Conservation (phyloP, 2,888 invertebrate species). For the Drosophila limbata region DNA sequence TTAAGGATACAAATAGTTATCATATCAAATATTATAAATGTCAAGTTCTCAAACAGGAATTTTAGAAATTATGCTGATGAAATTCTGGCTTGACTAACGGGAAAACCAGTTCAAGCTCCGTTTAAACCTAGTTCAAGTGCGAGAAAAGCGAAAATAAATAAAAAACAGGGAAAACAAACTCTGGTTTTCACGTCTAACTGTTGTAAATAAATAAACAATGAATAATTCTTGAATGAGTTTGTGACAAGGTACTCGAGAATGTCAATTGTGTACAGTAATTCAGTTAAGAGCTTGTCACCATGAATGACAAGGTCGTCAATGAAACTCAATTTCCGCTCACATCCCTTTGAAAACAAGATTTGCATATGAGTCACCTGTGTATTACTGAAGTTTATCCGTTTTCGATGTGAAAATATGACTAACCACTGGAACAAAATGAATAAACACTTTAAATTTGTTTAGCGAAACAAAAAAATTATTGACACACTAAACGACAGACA, state of each 20-base stretch:
- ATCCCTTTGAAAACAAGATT: conserved; percentile 3
- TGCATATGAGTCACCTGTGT: conserved; percentile 9
- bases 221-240: conserved; percentile 18
- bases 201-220: conserved; percentile 16
- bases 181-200: neutral
- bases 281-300: conserved; percentile 4
- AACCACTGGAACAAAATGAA: neutral
- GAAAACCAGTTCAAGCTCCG: neutral
- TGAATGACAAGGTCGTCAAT: conserved; percentile 4
- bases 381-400: neutral
- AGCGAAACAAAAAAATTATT: neutral
- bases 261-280: conserved; percentile 2
- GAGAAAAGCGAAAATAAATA: neutral
- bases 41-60: neutral
- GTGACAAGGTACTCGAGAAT: conserved; percentile 11
- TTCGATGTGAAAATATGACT: neutral
- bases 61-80: neutral
- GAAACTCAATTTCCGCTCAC: neutral
- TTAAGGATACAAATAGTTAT: too few relatives aligned
- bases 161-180: neutral
- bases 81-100: neutral
- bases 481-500: conserved; percentile 22
- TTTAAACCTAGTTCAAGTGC: neutral
- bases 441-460: neutral
- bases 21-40: neutral